A percentile compares a stretch with the other conserved stretches of the same genome.
phyloP scores from a whole-genome alignment of 2,797 vertebrate genomes.

The Champsocephalus gunnari region DNA sequence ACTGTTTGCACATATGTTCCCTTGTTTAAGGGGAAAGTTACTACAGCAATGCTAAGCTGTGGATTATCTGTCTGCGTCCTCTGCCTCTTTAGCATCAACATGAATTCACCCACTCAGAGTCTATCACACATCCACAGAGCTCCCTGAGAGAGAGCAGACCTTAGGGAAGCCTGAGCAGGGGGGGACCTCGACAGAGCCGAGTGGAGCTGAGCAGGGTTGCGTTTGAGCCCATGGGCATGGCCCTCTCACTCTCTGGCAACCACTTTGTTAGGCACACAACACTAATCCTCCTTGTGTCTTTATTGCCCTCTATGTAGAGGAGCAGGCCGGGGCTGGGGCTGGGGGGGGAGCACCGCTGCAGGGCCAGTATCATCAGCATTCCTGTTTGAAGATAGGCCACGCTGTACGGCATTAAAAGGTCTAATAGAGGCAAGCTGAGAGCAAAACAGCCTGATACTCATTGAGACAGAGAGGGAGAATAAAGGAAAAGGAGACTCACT shows the following conservation, averaged over 20 bases:
- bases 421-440: slow-evolving; percentile 72
- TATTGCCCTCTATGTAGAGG: slow-evolving; percentile 81
- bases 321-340: slow-evolving; percentile 65
- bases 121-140: slow-evolving; percentile 84
- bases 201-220: slow-evolving; percentile 58
- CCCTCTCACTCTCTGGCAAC: slow-evolving; percentile 81
- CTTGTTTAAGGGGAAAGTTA: slow-evolving; percentile 81
- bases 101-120: slow-evolving; percentile 82
- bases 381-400: slow-evolving; percentile 84
- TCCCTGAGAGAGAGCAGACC: slow-evolving; percentile 80
- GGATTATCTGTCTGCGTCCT: slow-evolving; percentile 84
- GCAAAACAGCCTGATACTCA: slow-evolving; percentile 59
- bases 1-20: slow-evolving; percentile 80
- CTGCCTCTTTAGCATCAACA: slow-evolving; percentile 80
- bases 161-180: slow-evolving; percentile 73
- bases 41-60: slow-evolving; percentile 74
- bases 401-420: slow-evolving; percentile 79
- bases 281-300: slow-evolving; percentile 86
- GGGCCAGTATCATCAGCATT: slow-evolving; percentile 79
- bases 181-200: slow-evolving; percentile 59
- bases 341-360: slow-evolving; percentile 68
- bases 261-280: slow-evolving; percentile 83
- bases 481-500: slow-evolving; percentile 61
- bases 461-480: slow-evolving; percentile 62
- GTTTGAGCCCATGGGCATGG: slow-evolving; percentile 80